phyloP scores from a whole-genome alignment of 2,797 vertebrate genomes.

The Onychomys leucogaster region DNA sequence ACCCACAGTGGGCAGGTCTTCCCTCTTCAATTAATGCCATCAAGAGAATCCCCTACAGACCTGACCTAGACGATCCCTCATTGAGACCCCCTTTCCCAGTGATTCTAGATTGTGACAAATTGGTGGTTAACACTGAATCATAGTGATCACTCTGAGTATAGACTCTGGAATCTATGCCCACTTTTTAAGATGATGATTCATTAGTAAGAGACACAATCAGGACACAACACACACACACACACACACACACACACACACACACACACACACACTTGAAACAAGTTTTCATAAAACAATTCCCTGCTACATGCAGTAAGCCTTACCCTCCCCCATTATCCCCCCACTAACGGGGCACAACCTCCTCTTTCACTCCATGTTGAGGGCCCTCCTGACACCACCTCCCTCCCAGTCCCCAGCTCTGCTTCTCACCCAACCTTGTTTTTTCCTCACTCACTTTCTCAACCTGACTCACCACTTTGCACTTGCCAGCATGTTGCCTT shows the following conservation, averaged over 20 bases:
- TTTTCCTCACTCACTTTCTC: conserved; percentile 47
- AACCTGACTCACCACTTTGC: conserved; percentile 51
- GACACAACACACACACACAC: background rate
- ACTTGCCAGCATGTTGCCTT: conserved; percentile 36
- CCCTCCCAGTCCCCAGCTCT: background rate
- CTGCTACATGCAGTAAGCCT: background rate
- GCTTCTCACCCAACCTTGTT: conserved; percentile 49
- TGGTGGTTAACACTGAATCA: background rate
- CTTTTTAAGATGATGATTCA: background rate
- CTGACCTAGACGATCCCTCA: background rate
- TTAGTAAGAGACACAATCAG: background rate
- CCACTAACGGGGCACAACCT: no score
- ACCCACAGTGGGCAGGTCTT: background rate
- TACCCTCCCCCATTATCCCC: background rate
- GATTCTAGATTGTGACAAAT: background rate
- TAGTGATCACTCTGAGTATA: background rate
- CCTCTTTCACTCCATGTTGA: background rate
- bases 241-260: no score
- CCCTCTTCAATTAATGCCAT: background rate
- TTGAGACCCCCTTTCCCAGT: background rate
- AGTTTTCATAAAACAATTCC: background rate
- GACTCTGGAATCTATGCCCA: background rate
- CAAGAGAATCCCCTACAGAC: background rate
- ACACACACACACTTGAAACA: background rate
- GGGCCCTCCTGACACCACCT: background rate